phyloP scores from a whole-genome alignment of 37 sponge, comb jelly and placozoan genomes.

The Spongia lamella region DNA sequence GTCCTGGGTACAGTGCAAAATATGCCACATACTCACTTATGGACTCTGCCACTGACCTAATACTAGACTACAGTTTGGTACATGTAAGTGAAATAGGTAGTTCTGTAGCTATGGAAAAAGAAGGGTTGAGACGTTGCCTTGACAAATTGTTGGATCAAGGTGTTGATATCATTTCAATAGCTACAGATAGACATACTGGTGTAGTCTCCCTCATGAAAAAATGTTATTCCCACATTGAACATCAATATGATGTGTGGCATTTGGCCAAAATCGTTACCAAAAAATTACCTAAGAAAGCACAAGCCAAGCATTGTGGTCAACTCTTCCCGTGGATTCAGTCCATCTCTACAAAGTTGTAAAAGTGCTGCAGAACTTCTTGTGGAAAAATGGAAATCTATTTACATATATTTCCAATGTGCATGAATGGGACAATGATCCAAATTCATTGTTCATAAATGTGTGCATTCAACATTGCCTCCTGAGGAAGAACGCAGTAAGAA shows the following conservation, averaged over 20 bases:
- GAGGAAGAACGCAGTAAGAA: too few relatives aligned
- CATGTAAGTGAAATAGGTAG: conserved; percentile 36
- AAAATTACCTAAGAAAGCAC: conserved; percentile 6
- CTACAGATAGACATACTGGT: conserved; percentile 23
- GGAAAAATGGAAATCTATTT: too few relatives aligned
- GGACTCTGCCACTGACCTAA: conserved; percentile 12
- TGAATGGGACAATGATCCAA: too few relatives aligned
- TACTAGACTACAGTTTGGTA: conserved; percentile 28
- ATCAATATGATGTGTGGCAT: conserved; percentile 60
- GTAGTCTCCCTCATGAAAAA: conserved; percentile 12
- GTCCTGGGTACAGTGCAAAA: conserved; percentile 45
- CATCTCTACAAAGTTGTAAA: too few relatives aligned
- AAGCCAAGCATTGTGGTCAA: conserved; percentile 15
- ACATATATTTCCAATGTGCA: too few relatives aligned
- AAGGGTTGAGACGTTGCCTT: conserved; percentile 23
- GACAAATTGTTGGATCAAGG: conserved; percentile 2
- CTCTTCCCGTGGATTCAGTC: too few relatives aligned
- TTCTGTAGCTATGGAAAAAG: conserved; percentile 41
- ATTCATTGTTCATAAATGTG: too few relatives aligned
- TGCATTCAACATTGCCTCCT: too few relatives aligned
- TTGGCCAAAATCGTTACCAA: conserved; percentile 20
- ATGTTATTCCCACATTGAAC: conserved; percentile 26
- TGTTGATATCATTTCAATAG: conserved; percentile 2
- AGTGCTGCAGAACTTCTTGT: too few relatives aligned
- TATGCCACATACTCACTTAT: conserved; percentile 43